Evolutionary conservation across 2,113 vertebrate species (phyloP).

Genomic region (Clinocottus analis): DNA sequence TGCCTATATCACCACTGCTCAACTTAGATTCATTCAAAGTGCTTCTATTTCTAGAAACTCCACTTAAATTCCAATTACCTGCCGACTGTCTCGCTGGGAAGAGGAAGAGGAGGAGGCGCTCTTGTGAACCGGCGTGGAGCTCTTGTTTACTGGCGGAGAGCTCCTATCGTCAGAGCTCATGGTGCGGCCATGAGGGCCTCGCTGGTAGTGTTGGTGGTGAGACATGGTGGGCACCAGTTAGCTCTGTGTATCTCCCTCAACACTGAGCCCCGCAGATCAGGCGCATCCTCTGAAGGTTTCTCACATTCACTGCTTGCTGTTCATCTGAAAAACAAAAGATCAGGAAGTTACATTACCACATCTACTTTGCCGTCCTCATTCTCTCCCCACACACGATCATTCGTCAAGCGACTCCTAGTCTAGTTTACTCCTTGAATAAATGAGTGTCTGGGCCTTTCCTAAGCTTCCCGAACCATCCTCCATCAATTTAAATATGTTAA

Average conservation of each 20-base stretch:
- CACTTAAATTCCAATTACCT: constrained; percentile 83
- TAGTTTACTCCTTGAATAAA: constrained; percentile 10
- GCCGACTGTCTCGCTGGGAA: constrained; percentile 94
- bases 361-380: constrained; percentile 6
- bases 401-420: constrained; percentile 18
- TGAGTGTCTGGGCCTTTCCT: background rate
- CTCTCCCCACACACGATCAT: background rate
- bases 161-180: constrained; percentile 95
- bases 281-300: constrained; percentile 69
- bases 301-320: constrained; percentile 51
- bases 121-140: constrained; percentile 93
- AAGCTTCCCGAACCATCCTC: constrained; percentile 15
- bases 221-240: constrained; percentile 73
- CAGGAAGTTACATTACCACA: constrained; percentile 9
- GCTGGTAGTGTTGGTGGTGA: constrained; percentile 75
- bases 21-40: constrained; percentile 24
- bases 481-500: constrained; percentile 27
- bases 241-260: constrained; percentile 72
- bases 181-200: constrained; percentile 81
- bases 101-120: constrained; percentile 93
- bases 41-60: constrained; percentile 10
- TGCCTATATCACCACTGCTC: constrained; percentile 3
- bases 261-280: constrained; percentile 50
- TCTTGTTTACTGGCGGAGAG: constrained; percentile 88
- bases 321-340: constrained; percentile 71